Percentiles rank a stretch among this genome's conserved stretches.
Evolutionary conservation across 2,113 vertebrate genomes (phyloP).

Genomic region (Gallinago media): DNA sequence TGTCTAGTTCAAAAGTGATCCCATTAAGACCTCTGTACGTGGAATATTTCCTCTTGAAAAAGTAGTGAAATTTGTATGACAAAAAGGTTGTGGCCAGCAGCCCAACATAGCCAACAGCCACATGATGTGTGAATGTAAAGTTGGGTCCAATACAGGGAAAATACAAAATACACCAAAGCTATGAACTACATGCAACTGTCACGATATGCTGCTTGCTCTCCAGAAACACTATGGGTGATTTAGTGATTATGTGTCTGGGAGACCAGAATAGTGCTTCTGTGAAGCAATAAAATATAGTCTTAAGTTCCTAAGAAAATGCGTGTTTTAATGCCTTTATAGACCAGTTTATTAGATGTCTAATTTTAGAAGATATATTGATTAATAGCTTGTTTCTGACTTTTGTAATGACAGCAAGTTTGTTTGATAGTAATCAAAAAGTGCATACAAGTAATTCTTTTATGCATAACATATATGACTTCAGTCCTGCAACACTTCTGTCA

Average conservation of each 20-base stretch:
- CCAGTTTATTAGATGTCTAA: background rate
- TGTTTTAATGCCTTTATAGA: background rate
- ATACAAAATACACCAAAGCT: background rate
- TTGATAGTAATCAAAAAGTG: background rate
- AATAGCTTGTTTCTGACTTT: background rate
- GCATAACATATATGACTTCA: fast-evolving
- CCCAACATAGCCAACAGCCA: fast-evolving
- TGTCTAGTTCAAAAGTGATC: background rate
- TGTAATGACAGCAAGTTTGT: background rate
- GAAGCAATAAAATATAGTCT: background rate
- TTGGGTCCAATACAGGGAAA: background rate
- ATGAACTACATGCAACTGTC: no score
- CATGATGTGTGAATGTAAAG: background rate
- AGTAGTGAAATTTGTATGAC: background rate
- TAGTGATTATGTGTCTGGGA: background rate
- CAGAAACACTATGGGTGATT: background rate
- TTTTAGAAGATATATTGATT: background rate
- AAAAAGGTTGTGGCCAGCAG: background rate
- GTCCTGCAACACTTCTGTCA: background rate
- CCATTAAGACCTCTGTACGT: background rate
- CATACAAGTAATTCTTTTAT: background rate
- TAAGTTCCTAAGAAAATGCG: background rate
- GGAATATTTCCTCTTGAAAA: background rate
- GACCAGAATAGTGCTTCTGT: background rate
- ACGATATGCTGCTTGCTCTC: fast-evolving